Conservation (phyloP, 2,888 invertebrate species). For the Drosophila colorata region DNA sequence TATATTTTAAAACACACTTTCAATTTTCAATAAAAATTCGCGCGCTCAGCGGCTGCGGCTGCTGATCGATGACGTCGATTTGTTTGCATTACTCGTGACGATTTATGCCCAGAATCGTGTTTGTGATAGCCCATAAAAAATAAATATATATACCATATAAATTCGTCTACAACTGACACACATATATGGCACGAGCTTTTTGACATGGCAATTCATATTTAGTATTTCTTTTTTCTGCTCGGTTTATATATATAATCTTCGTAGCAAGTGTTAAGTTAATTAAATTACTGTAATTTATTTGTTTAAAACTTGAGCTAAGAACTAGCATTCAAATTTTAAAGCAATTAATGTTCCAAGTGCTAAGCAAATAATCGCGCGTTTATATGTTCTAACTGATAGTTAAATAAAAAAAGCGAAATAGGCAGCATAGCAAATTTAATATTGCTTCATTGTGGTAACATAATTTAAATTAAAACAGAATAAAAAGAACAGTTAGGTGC, state of each 20-base stretch:
- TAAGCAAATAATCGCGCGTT: conserved; percentile 27
- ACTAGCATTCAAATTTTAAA: conserved; percentile 12
- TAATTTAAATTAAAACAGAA: neutral
- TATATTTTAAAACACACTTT: conserved; percentile 70
- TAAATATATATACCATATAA: conserved; percentile 47
- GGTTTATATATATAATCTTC: conserved; percentile 7
- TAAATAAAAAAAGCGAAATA: neutral
- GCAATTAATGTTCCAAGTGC: conserved; percentile 38
- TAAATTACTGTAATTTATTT: conserved; percentile 4
- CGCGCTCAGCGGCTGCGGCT: conserved; percentile 27
- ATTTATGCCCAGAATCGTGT: conserved; percentile 63
- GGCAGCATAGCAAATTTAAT: neutral
- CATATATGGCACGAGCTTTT: conserved; percentile 44
- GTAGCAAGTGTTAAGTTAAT: conserved; percentile 20
- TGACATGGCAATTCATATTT: conserved; percentile 29
- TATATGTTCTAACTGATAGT: conserved; percentile 15
- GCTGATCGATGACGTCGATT: conserved; percentile 76
- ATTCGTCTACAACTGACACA: conserved; percentile 23
- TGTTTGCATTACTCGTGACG: conserved; percentile 73
- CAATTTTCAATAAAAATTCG: conserved; percentile 75
- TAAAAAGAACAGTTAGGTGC: too few relatives aligned
- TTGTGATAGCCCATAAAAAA: conserved; percentile 62
- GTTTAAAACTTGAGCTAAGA: neutral
- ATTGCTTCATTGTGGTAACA: conserved; percentile 1
- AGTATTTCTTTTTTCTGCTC: neutral